These are phyloP conservation scores for Zoroaster sp. DNA, from an alignment of 53 echinoderm and acorn worm species.

Conservation along the genomic window DNA sequence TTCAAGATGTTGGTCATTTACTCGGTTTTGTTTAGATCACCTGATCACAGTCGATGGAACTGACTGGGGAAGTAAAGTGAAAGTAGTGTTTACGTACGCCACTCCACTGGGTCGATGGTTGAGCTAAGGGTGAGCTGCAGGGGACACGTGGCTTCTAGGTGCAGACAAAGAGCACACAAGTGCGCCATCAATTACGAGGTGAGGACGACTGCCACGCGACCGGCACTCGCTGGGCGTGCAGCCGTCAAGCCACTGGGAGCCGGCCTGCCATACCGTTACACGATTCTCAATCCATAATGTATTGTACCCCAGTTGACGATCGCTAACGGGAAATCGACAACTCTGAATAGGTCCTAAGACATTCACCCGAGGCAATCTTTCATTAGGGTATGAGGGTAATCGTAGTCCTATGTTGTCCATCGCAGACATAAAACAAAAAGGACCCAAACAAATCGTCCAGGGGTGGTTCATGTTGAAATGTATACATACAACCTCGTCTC, in stretches of 20 bases:
- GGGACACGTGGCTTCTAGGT: slow-evolving; percentile 15
- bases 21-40: neutral
- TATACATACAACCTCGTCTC: too few relatives aligned
- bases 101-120: neutral
- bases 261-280: neutral
- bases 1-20: neutral
- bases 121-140: neutral
- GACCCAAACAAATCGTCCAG: too few relatives aligned
- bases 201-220: slow-evolving; percentile 26
- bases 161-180: neutral
- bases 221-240: slow-evolving; percentile 3
- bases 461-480: too few relatives aligned
- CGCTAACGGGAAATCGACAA: too few relatives aligned
- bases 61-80: neutral
- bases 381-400: too few relatives aligned
- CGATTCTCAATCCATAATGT: neutral
- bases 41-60: neutral
- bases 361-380: too few relatives aligned
- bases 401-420: too few relatives aligned
- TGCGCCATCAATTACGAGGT: neutral
- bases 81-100: neutral
- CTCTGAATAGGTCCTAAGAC: too few relatives aligned
- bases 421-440: too few relatives aligned
- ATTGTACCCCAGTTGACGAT: too few relatives aligned
- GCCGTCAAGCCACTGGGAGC: neutral